Evolutionary conservation across 2,888 invertebrate genomes (phyloP).

Genomic region (Epinotia brunnichana): DNA sequence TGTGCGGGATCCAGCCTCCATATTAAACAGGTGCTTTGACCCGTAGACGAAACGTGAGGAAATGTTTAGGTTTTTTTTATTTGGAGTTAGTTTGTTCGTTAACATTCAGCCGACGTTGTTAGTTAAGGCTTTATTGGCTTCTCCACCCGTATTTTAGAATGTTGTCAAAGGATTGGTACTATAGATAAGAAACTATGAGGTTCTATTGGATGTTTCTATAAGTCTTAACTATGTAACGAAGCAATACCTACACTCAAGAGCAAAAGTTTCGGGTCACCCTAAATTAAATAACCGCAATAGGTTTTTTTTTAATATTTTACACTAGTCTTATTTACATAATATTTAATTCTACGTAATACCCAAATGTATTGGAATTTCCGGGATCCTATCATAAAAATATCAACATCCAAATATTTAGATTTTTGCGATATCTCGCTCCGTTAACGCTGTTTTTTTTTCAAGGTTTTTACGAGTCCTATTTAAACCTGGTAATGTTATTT

Average conservation of each 20-base stretch:
- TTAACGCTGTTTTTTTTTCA: too few species aligned
- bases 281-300: too few species aligned
- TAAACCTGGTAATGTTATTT: too few species aligned
- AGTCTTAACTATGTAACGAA: conserved; percentile 1
- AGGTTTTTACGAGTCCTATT: too few species aligned
- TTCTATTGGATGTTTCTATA: background rate
- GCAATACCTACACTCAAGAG: background rate
- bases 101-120: conserved; percentile 35
- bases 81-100: conserved; percentile 27
- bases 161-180: conserved; percentile 14
- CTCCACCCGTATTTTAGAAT: conserved; percentile 24
- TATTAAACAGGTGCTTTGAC: conserved; percentile 75
- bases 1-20: conserved; percentile 63
- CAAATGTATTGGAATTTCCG: too few species aligned
- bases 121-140: conserved; percentile 31
- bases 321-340: too few species aligned
- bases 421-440: too few species aligned
- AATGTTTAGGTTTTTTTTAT: conserved; percentile 57
- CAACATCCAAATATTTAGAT: too few species aligned
- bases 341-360: too few species aligned
- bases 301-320: too few species aligned
- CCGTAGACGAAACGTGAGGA: conserved; percentile 61
- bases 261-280: too few species aligned
- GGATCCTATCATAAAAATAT: too few species aligned
- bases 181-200: conserved; percentile 17